Evolutionary conservation across 2,888 invertebrate genomes (phyloP), one percentile per base, ranked within the genome.

Genomic region (Ptilodon capucinus): DNA sequence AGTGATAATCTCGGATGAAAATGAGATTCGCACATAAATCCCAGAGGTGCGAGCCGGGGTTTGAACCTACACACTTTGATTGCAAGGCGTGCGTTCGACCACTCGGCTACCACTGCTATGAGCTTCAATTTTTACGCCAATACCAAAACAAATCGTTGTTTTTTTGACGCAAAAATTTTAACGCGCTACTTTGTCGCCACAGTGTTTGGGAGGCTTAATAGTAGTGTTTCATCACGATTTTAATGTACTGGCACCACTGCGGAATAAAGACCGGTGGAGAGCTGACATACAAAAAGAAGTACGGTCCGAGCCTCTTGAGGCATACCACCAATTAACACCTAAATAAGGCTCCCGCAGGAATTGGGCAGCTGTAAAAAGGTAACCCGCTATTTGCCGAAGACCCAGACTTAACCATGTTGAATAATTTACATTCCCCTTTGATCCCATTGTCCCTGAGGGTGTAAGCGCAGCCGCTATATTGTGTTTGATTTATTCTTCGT

Each of bases 351-450:
- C 64, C 64, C 64, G 38, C 39, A 52, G 57, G 71, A 57, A 63
- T 62, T 54, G 64, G 57, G 58, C 19, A 54, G 59, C 64, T 59
- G 64, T 62, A 71, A 73, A 73, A 73, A 73, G 69, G 66, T 68
- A 69, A 63, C 62, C 66, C 59, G 62, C 64, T 68, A 64, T 69
- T 69, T 64, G 59, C 52, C 57, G 64, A 64, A 57, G 63, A 62
- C 66, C 67, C 60, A 60, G 67, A 57, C 59, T 68, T 68, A 68
- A 57, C 61, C 60, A 60, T 60, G 70, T 64, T 70, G 62, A 71
- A 73, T 71, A 71, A 74, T 76, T 75, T 68, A 66, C 67, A 60
- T 64, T 62, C 61, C 63, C 65, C 67, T 75, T 74, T 76, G 75
- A 75, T 70, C 75, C 68, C 65, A 56, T 60, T 61, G 60, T 64